Evolutionary conservation across 2,113 vertebrate species (phyloP).

Genomic region (Dendrocopos noguchii): DNA sequence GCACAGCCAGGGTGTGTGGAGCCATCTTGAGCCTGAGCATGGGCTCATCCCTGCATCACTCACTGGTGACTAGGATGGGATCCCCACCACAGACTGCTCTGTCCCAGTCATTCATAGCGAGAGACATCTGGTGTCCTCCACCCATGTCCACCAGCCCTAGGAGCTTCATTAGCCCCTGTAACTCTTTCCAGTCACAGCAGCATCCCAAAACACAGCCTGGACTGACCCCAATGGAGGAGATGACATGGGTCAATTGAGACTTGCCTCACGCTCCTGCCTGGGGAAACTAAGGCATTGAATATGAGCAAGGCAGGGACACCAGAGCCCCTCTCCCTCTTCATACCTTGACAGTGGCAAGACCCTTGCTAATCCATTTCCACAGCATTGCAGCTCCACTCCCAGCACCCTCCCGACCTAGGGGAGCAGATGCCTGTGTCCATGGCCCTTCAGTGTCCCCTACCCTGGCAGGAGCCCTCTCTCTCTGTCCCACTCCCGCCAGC

Average conservation of each 20-base stretch:
- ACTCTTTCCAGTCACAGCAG: background rate
- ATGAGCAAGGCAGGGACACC: background rate
- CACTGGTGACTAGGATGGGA: background rate
- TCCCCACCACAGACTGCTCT: background rate
- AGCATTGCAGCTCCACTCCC: constrained; percentile 5
- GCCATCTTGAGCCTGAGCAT: background rate
- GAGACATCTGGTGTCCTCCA: background rate
- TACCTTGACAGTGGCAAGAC: constrained; percentile 63
- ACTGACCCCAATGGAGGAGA: background rate
- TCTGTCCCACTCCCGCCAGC: background rate
- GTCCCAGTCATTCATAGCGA: fast-evolving
- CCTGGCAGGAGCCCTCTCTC: fast-evolving
- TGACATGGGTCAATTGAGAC: background rate
- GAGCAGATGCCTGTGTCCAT: fast-evolving
- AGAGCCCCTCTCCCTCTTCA: background rate
- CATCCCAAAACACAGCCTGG: background rate
- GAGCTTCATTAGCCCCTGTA: background rate
- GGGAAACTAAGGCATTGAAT: background rate
- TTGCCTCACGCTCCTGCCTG: fast-evolving
- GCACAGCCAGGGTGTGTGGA: background rate
- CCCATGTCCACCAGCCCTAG: fast-evolving
- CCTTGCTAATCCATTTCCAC: constrained; percentile 55
- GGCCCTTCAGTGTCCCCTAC: background rate
- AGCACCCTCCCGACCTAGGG: fast-evolving
- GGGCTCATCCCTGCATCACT: background rate